phyloP scores from a whole-genome alignment of 2,797 vertebrate species.

The Hyperoplus lanceolatus region DNA sequence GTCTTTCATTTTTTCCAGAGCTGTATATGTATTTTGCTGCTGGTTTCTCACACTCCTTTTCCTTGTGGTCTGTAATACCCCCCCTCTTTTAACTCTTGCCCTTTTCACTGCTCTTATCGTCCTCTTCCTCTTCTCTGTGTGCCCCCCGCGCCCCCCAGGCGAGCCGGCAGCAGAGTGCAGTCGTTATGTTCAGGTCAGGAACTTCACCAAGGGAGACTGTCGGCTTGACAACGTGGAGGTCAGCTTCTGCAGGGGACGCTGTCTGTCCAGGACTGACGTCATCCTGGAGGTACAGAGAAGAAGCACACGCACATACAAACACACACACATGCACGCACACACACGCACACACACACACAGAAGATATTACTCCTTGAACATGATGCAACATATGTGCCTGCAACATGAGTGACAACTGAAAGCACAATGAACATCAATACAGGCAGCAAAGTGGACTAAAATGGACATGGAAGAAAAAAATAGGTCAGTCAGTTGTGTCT shows the following conservation, averaged over 20 bases:
- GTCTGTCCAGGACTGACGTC: constrained; percentile 89
- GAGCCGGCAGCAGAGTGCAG: constrained; percentile 82
- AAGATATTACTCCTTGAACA: not conserved
- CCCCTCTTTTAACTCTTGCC: not conserved
- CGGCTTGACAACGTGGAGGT: constrained; percentile 89
- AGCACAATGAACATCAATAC: constrained; percentile 16
- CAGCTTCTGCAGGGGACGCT: constrained; percentile 91
- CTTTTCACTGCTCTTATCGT: not conserved
- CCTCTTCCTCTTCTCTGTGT: not conserved
- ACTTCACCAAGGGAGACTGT: constrained; percentile 92
- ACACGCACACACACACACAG: constrained; percentile 3
- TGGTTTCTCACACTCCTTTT: not conserved
- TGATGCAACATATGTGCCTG: not conserved
- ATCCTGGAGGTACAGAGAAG: constrained; percentile 87
- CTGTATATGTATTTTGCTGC: not conserved
- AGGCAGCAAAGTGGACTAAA: not conserved
- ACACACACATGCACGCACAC: constrained; percentile 3
- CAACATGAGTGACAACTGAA: not conserved
- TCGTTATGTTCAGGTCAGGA: constrained; percentile 87
- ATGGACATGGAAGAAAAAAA: not conserved
- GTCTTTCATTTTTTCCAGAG: too few relatives aligned
- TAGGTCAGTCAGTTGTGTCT: not conserved
- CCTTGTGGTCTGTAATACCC: not conserved
- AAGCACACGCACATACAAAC: constrained; percentile 7
- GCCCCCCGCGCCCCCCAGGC: constrained; percentile 64